phyloP scores from a whole-genome alignment of 2,797 vertebrate species.

The Cyprinella venusta region DNA sequence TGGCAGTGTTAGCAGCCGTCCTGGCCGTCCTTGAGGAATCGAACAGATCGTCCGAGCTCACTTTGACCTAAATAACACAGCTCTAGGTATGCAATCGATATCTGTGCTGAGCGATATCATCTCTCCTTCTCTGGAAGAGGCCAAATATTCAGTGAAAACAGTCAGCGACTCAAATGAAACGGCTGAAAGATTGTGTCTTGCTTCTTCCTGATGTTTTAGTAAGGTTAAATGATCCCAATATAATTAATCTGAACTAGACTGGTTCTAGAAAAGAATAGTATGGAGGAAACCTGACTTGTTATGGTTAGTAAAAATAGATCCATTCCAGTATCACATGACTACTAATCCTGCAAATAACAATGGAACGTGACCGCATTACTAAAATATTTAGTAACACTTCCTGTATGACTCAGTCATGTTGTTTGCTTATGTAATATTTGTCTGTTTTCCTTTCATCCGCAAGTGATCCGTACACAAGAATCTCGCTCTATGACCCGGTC shows the following conservation, averaged over 20 bases:
- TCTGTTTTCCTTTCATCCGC: slow-evolving; percentile 59
- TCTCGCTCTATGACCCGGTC: slow-evolving; percentile 89
- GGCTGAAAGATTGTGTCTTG: not conserved
- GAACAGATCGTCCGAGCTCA: not conserved
- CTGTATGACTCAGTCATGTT: not conserved
- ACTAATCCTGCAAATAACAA: not conserved
- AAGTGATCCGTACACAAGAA: slow-evolving; percentile 95
- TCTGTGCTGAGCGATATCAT: slow-evolving; percentile 5
- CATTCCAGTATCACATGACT: not conserved
- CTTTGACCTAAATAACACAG: slow-evolving; percentile 43
- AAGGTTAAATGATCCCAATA: slow-evolving; percentile 8
- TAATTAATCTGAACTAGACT: not conserved
- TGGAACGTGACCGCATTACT: not conserved
- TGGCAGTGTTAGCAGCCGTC: slow-evolving; percentile 41
- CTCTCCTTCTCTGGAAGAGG: not conserved
- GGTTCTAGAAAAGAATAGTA: not conserved
- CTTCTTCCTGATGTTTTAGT: not conserved
- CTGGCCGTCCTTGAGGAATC: slow-evolving; percentile 41
- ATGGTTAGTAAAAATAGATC: not conserved
- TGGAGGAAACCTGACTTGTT: not conserved
- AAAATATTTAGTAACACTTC: slow-evolving; percentile 6
- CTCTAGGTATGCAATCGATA: slow-evolving; percentile 6
- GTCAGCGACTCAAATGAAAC: not conserved
- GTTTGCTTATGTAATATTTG: slow-evolving; percentile 4
- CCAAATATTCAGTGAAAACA: not conserved